Base-by-base conservation (phyloP, 2,888 invertebrate species). In the Colostygia pectinataria region DNA sequence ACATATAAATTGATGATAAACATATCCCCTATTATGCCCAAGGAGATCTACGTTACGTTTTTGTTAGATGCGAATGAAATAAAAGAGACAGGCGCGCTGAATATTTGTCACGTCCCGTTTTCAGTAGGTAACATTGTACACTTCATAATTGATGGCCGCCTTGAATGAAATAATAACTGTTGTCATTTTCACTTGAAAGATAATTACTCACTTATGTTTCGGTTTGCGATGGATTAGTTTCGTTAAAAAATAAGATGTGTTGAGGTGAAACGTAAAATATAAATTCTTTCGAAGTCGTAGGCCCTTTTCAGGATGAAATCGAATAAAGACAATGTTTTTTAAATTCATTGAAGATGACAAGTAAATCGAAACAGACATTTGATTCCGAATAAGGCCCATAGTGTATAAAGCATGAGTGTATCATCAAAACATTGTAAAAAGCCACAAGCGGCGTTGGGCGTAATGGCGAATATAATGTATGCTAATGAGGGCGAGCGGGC, bases 391-490 rank as follows among this genome's bases (percentile, higher is more conserved):
- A n/a, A n/a, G n/a, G n/a, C n/a, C n/a, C n/a, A 5, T 20, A 5
- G 6, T 20, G 58, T 68, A 64, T 66, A 61, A 59, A 37, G 61
- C 54, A 60, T 67, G 68, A 66, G 72, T 68, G 68, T 80, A 77
- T 77, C 70, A 80, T 81, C 77, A 80, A 80, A 86, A 81, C 77
- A 79, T 70, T 62, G 73, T 73, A 80, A 79, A 80, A 80, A 79
- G 72, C 80, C 77, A 66, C 80, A 77, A 75, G 79, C 82, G 62
- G 74, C 70, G 73, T 68, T 74, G 75, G 74, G 76, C 79, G 83
- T 86, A 83, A 86, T 81, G 79, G 83, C 74, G 78, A 82, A 83
- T 82, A 86, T 90, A 89, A 90, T 89, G 80, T 89, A 89, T 89
- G 90, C 78, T 89, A 89, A 90, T 88, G 86, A 88, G 83, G 76